A percentile compares a stretch with the other conserved stretches of the same genome.
These are phyloP conservation scores for Lucilia sericata DNA, from an alignment of 1,140 invertebrate genomes.

Conservation along the genomic window DNA sequence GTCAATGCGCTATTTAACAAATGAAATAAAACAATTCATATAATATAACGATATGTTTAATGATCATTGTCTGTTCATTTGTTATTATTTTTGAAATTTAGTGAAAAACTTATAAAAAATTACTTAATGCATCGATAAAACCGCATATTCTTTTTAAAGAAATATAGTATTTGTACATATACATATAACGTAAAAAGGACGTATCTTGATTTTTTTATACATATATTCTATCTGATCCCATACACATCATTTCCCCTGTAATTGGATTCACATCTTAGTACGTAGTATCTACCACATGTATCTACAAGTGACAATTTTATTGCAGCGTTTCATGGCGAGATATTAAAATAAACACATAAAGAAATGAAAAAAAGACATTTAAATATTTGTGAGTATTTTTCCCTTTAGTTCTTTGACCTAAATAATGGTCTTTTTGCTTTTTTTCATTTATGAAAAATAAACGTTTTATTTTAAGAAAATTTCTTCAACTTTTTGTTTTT, in stretches of 20 bases:
- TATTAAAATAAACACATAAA: background rate
- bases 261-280: background rate
- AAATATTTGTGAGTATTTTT: slow-evolving; percentile 2
- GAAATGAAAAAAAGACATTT: background rate
- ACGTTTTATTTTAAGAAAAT: slow-evolving; percentile 22
- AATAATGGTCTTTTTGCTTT: background rate
- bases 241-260: background rate
- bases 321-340: background rate
- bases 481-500: background rate
- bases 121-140: too few relatives aligned
- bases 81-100: too few relatives aligned
- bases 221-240: too few relatives aligned
- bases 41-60: too few relatives aligned
- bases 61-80: too few relatives aligned
- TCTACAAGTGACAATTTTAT: slow-evolving; percentile 1
- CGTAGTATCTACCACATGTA: background rate
- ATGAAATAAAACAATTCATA: too few relatives aligned
- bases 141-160: too few relatives aligned
- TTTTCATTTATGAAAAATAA: background rate
- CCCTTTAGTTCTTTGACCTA: slow-evolving; percentile 20
- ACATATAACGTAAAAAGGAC: too few relatives aligned
- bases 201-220: too few relatives aligned
- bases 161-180: too few relatives aligned
- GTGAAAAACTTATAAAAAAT: too few relatives aligned
- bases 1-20: too few relatives aligned